Evolutionary conservation across 2,888 invertebrate genomes (phyloP), one percentile per base, ranked within the genome.

Genomic region (Drosophila quinaria): DNA sequence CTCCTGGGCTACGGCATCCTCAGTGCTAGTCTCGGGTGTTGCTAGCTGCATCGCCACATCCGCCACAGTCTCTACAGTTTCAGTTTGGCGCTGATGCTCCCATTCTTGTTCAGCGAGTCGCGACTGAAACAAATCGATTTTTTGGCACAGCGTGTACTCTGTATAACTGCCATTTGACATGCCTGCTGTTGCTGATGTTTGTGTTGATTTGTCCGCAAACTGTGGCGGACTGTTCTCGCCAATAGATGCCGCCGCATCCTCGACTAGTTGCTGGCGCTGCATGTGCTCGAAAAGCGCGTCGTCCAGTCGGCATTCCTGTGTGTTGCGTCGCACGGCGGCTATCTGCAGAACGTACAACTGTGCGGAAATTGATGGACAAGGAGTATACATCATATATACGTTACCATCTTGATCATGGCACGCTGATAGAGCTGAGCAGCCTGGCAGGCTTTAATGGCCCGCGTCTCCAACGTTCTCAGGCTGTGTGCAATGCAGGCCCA

Each of bases 401-500:
- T 77, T 85, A 92, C 92, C 74, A 90, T 91, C 73, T 91, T 90
- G 3, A 92, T 69, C 91, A 92, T 92, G 31, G 81, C 70, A 15
- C 90, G 82, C 50, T 92, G 90, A 70, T 92, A 92, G 1, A 91
- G 62, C 19, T 87, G 89, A 0, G 91, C 90, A 35, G 90, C 82
- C 81, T 90, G 91, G 33, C 91, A 90, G 1, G 91, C 83, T 52
- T 88, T 83, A 0, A 92, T 65, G 0, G 92, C 92, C 25, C 74
- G 85, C 4, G 81, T 71, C 60, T 92, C 92, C 51, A 92, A 70
- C 2, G 74, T 5, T 10, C 74, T 63, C 0, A 91, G 75, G 60
- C 91, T 91, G 44, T 79, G 61, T 5, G 75, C 73, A 31, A 91
- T 75, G 52, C 68, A 71, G 0, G 83, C 67, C 83, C 70, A 73